These are phyloP conservation scores for Malthinus seriepunctatus DNA, from an alignment of 2,888 invertebrate species.

Conservation along the genomic window DNA sequence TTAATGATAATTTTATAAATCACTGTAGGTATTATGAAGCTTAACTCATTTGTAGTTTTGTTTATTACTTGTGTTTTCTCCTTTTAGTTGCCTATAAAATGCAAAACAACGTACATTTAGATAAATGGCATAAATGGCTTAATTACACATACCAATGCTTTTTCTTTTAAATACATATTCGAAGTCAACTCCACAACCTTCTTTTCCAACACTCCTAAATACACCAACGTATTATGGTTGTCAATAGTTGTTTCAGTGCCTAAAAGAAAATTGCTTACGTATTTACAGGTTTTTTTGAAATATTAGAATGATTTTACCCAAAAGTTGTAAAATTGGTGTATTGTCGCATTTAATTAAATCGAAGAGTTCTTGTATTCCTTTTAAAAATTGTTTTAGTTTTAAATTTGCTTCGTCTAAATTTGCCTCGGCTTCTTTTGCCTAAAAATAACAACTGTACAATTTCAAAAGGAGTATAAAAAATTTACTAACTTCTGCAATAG, in stretches of 20 bases:
- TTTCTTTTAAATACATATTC: conserved; percentile 56
- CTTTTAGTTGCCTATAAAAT: too few species aligned
- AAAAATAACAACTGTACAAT: conserved; percentile 6
- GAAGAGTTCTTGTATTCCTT: conserved; percentile 58
- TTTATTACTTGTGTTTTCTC: too few species aligned
- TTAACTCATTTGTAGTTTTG: too few species aligned
- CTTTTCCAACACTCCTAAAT: conserved; percentile 81
- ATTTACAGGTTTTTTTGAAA: too few species aligned
- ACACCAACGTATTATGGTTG: conserved; percentile 76
- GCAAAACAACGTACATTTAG: too few species aligned
- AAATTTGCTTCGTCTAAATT: conserved; percentile 44
- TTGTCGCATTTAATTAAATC: conserved; percentile 72
- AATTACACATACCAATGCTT: conserved; percentile 35
- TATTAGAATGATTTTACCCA: background rate
- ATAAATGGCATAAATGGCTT: too few species aligned
- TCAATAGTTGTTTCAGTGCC: conserved; percentile 73
- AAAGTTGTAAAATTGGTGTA: conserved; percentile 59
- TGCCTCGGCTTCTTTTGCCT: conserved; percentile 48
- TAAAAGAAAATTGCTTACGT: conserved; percentile 6
- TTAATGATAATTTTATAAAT: too few species aligned
- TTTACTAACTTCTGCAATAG: conserved; percentile 46
- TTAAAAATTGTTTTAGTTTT: conserved; percentile 46
- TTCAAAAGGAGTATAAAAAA: background rate
- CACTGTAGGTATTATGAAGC: too few species aligned
- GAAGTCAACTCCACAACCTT: conserved; percentile 67